A percentile compares a stretch with the other conserved stretches of the same genome.
Conservation (phyloP, 2,113 vertebrate species). For the Thalassarche chlororhynchos region DNA sequence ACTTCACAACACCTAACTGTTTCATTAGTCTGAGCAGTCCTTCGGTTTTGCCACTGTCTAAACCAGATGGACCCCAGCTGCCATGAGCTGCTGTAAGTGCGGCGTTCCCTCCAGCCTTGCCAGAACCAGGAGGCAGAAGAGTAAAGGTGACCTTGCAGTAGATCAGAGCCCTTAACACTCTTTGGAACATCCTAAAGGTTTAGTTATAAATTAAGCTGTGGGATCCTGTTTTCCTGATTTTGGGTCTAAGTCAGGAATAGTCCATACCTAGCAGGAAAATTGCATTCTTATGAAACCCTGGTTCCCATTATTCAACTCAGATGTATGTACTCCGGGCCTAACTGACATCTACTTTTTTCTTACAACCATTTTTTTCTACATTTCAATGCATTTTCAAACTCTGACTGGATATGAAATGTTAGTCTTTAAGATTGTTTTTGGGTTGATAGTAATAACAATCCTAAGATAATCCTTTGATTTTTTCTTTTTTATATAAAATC, state of each 20-base stretch:
- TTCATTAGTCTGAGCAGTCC: background rate
- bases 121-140: background rate
- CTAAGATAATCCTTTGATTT: background rate
- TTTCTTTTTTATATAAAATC: background rate
- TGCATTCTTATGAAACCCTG: background rate
- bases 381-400: background rate
- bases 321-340: background rate
- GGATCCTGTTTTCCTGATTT: background rate
- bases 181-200: background rate
- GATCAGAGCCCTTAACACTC: background rate
- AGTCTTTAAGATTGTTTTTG: background rate
- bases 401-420: background rate
- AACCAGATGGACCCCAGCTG: background rate
- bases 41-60: background rate
- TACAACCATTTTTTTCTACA: background rate
- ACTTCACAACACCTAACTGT: background rate
- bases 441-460: background rate
- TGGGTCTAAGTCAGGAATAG: background rate
- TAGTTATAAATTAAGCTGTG: background rate
- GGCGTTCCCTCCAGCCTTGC: background rate
- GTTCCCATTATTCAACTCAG: background rate
- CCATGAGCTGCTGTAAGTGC: background rate
- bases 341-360: background rate
- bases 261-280: background rate
- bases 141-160: background rate